Conservation (phyloP, 2,888 invertebrate genomes). For the Epinotia brunnichana region DNA sequence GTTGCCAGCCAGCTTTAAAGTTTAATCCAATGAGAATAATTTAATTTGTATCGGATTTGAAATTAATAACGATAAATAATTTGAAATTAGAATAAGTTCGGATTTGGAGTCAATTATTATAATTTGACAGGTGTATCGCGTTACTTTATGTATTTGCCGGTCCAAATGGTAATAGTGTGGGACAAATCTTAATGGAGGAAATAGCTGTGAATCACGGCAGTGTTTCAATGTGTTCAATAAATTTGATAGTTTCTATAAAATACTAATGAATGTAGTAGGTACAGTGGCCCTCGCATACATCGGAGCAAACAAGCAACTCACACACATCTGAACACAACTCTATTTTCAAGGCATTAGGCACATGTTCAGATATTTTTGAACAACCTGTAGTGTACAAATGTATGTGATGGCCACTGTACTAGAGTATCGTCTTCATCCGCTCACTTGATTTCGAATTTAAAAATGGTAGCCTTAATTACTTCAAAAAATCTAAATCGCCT, state of each 20-base stretch:
- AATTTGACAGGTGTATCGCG: conserved; percentile 40
- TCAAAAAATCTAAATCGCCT: too few relatives aligned
- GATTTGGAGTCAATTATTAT: conserved; percentile 39
- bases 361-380: too few relatives aligned
- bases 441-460: too few relatives aligned
- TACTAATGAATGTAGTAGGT: background rate
- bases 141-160: conserved; percentile 39
- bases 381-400: too few relatives aligned
- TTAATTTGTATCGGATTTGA: conserved; percentile 30
- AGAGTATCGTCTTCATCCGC: too few relatives aligned
- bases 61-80: conserved; percentile 27
- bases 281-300: too few relatives aligned
- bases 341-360: too few relatives aligned
- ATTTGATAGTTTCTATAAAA: background rate
- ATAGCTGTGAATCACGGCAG: conserved; percentile 27
- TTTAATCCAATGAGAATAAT: conserved; percentile 19
- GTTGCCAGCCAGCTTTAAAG: conserved; percentile 17
- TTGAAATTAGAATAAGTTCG: conserved; percentile 37
- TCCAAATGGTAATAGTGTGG: conserved; percentile 32
- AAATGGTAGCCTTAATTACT: too few relatives aligned
- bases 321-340: too few relatives aligned
- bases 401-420: too few relatives aligned
- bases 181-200: conserved; percentile 33
- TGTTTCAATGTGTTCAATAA: conserved; percentile 1
- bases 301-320: too few relatives aligned